These are phyloP conservation scores for Vannuccia rotundouncinata DNA, from an alignment of 2,888 invertebrate species.

Conservation along the genomic window DNA sequence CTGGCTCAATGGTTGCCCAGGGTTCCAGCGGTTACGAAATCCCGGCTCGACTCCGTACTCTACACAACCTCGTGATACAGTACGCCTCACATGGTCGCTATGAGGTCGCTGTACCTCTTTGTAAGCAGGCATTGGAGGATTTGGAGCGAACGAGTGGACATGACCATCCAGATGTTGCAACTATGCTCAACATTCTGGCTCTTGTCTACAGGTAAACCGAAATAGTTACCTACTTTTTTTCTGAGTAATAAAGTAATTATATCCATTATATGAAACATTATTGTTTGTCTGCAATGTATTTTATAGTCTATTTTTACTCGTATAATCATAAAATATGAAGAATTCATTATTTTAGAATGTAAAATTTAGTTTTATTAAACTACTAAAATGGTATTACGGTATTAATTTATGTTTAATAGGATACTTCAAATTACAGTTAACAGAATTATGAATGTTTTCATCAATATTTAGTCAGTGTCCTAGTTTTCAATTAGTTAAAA, in stretches of 20 bases:
- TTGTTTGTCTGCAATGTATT: background rate
- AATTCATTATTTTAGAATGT: too few relatives aligned
- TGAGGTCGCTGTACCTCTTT: slow-evolving; percentile 98
- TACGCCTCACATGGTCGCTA: slow-evolving; percentile 86
- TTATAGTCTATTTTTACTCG: too few relatives aligned
- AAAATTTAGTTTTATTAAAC: too few relatives aligned
- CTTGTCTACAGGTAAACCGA: slow-evolving; percentile 64
- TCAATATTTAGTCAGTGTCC: too few relatives aligned
- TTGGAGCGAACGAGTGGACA: slow-evolving; percentile 96
- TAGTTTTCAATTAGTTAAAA: too few relatives aligned
- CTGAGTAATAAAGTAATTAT: background rate
- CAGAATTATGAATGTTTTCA: too few relatives aligned
- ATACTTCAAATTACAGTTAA: too few relatives aligned
- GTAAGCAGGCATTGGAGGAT: slow-evolving; percentile 97
- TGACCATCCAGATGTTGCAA: slow-evolving; percentile 98
- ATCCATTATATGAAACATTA: too few relatives aligned
- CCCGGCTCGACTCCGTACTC: slow-evolving; percentile 87
- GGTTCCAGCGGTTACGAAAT: slow-evolving; percentile 97
- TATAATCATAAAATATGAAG: too few relatives aligned
- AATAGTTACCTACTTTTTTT: background rate
- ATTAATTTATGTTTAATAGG: too few relatives aligned
- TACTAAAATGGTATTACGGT: too few relatives aligned
- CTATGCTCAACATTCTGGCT: slow-evolving; percentile 96
- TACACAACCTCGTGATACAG: slow-evolving; percentile 98
- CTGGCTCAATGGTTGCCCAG: slow-evolving; percentile 68